A percentile compares a stretch with the other conserved stretches of the same genome.
These are phyloP conservation scores for Dipodomys spectabilis DNA, from an alignment of 2,113 vertebrate species.

Conservation along the genomic window DNA sequence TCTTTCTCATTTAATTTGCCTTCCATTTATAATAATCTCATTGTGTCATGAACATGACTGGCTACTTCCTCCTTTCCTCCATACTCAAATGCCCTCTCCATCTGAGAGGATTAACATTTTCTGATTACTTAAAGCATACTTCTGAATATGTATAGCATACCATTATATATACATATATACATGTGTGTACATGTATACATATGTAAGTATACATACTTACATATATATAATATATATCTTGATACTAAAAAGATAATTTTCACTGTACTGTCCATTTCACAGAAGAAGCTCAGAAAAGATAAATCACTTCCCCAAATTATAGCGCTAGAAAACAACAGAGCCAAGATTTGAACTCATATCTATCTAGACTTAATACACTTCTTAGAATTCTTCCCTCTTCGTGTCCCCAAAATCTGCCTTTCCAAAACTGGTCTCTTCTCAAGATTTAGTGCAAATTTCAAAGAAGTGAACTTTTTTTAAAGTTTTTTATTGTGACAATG, in stretches of 20 bases:
- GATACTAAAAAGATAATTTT: constrained; percentile 1
- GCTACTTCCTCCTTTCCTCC: background rate
- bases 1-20: background rate
- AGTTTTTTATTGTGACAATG: too few relatives aligned
- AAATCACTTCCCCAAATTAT: background rate
- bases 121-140: background rate
- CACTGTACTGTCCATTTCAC: background rate
- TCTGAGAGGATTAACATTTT: background rate
- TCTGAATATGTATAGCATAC: too few relatives aligned
- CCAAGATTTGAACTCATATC: constrained; percentile 6
- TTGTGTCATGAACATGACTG: background rate
- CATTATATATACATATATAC: too few relatives aligned
- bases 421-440: background rate
- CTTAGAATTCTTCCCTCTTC: background rate
- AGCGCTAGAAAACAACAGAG: background rate
- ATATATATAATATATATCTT: background rate
- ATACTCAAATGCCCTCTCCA: background rate
- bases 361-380: background rate
- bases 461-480: background rate
- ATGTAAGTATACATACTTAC: too few relatives aligned
- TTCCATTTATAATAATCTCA: background rate
- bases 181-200: too few relatives aligned
- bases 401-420: constrained; percentile 13
- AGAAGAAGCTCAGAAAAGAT: background rate
- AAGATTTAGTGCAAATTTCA: background rate